Conservation (phyloP, 2,888 invertebrate genomes). For the Petrophora chlorosata region DNA sequence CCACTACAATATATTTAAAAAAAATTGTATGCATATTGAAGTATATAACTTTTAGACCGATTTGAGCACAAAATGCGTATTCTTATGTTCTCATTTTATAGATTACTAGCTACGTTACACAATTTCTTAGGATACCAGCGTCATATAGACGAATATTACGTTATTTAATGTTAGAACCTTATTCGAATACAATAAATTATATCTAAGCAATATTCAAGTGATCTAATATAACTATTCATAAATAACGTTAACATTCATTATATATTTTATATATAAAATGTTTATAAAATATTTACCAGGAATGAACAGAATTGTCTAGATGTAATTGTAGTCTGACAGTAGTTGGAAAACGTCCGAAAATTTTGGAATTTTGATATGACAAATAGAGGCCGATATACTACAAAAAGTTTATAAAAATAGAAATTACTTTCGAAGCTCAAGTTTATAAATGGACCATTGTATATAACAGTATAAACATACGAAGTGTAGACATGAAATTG, state of each 20-base stretch:
- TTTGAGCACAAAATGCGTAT: conserved; percentile 82
- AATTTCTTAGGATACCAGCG: conserved; percentile 73
- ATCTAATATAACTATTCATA: conserved; percentile 52
- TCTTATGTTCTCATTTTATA: conserved; percentile 44
- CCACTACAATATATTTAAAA: conserved; percentile 45
- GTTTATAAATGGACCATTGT: conserved; percentile 76
- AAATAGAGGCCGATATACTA: conserved; percentile 62
- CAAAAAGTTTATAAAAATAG: conserved; percentile 81
- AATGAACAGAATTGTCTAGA: conserved; percentile 52
- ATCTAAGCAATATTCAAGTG: conserved; percentile 67
- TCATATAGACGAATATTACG: conserved; percentile 73
- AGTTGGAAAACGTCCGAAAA: conserved; percentile 53
- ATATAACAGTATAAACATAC: conserved; percentile 44
- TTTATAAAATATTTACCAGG: conserved; percentile 53
- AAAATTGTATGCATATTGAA: conserved; percentile 41
- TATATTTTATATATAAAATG: conserved; percentile 47
- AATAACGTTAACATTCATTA: conserved; percentile 60
- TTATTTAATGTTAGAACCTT: conserved; percentile 66
- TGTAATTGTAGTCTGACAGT: conserved; percentile 47
- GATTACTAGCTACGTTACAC: conserved; percentile 54
- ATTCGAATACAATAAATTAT: conserved; percentile 70
- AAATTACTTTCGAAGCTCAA: conserved; percentile 77
- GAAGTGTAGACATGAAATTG: conserved; percentile 24
- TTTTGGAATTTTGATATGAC: conserved; percentile 71
- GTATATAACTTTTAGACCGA: conserved; percentile 69